Evolutionary conservation across 2,113 vertebrate species (phyloP).

Genomic region (Candoia aspera): DNA sequence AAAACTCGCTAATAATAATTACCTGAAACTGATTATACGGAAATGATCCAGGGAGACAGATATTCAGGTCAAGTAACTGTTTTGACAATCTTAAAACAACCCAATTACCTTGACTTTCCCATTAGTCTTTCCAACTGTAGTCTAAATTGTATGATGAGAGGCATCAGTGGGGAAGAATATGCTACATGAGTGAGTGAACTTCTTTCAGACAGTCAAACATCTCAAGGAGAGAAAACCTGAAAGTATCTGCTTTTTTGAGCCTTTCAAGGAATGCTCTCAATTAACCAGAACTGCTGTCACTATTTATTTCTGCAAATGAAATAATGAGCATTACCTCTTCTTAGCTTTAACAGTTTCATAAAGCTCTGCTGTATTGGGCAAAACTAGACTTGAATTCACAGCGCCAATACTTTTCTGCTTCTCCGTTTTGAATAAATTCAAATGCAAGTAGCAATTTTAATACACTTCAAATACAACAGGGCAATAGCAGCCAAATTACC

Average conservation of each 20-base stretch:
- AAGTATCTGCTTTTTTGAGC: background rate
- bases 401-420: background rate
- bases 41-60: background rate
- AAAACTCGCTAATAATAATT: constrained; percentile 51
- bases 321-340: background rate
- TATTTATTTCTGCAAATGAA: background rate
- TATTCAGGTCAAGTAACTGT: background rate
- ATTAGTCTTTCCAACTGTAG: background rate
- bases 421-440: background rate
- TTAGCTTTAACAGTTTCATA: background rate
- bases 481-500: background rate
- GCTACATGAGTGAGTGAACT: background rate
- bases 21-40: constrained; percentile 13
- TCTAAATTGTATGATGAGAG: background rate
- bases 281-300: background rate
- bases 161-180: background rate
- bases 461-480: background rate
- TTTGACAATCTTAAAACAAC: background rate
- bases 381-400: background rate
- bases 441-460: background rate
- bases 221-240: background rate
- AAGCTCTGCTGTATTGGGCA: background rate
- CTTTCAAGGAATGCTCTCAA: background rate
- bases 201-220: background rate
- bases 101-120: background rate